Evolutionary conservation across 2,113 vertebrate genomes (phyloP).

Genomic region (Gambusia affinis): DNA sequence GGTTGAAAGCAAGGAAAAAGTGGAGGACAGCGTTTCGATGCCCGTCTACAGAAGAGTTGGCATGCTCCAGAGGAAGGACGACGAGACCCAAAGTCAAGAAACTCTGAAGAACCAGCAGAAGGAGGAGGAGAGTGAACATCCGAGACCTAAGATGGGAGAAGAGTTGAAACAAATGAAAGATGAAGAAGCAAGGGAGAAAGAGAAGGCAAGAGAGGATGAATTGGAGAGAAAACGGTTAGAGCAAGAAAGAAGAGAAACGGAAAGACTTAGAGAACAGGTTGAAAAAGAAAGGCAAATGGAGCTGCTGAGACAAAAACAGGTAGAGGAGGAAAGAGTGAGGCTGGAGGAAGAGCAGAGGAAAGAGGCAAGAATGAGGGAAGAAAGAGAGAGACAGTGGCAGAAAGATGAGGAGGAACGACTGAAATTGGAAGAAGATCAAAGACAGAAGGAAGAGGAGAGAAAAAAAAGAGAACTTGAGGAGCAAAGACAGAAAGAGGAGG

Average conservation of each 20-base stretch:
- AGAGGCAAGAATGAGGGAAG: neutral
- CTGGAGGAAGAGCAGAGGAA: conserved; percentile 14
- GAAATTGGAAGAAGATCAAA: neutral
- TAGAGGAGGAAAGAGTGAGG: neutral
- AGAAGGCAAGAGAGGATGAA: conserved; percentile 7
- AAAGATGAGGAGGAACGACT: neutral
- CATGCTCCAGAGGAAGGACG: conserved; percentile 16
- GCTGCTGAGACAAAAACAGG: neutral
- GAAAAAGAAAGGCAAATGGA: neutral
- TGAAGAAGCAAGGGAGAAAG: conserved; percentile 12
- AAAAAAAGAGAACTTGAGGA: conserved; percentile 2
- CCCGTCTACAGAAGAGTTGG: conserved; percentile 29
- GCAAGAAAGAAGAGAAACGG: conserved; percentile 3
- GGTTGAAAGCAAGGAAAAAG: conserved; percentile 32
- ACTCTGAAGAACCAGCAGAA: conserved; percentile 30
- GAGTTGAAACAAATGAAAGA: conserved; percentile 22
- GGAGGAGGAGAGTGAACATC: conserved; percentile 42
- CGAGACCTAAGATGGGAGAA: conserved; percentile 22
- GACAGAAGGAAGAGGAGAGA: conserved; percentile 7
- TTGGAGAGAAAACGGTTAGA: conserved; percentile 13
- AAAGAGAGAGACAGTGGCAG: neutral
- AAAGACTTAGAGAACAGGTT: conserved; percentile 13
- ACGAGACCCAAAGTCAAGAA: conserved; percentile 19
- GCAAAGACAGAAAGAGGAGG: neutral
- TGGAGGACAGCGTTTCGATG: neutral